phyloP scores from a whole-genome alignment of 1,140 invertebrate species.

The Drosophila tsacasi region DNA sequence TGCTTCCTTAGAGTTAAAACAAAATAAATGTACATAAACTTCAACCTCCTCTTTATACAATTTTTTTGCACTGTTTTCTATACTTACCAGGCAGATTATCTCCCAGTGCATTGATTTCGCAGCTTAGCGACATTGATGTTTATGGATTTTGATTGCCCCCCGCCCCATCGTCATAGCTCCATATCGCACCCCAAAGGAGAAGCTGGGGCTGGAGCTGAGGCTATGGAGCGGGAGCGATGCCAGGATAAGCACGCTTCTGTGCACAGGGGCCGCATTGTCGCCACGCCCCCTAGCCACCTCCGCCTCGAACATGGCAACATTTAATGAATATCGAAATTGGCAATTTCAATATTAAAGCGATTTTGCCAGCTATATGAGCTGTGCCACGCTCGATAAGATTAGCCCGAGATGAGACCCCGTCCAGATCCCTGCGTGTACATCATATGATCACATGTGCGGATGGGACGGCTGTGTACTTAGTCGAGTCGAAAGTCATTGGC shows the following conservation, averaged over 20 bases:
- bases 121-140: slow-evolving; percentile 79
- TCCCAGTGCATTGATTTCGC: slow-evolving; percentile 56
- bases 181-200: slow-evolving; percentile 9
- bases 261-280: slow-evolving; percentile 49
- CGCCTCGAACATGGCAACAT: slow-evolving; percentile 48
- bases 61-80: neutral
- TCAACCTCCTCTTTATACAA: neutral
- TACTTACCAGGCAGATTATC: neutral
- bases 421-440: slow-evolving; percentile 27
- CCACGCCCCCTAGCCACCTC: neutral
- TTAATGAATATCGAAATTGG: slow-evolving; percentile 82
- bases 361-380: slow-evolving; percentile 77
- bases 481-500: slow-evolving; percentile 77
- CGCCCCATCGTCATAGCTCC: slow-evolving; percentile 1
- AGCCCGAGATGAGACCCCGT: slow-evolving; percentile 63
- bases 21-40: neutral
- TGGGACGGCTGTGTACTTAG: slow-evolving; percentile 35
- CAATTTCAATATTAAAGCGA: slow-evolving; percentile 81
- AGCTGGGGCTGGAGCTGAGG: neutral
- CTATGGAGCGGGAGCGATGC: slow-evolving; percentile 52
- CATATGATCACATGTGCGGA: slow-evolving; percentile 15
- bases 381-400: slow-evolving; percentile 76
- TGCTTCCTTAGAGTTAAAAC: neutral
- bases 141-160: slow-evolving; percentile 78
- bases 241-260: slow-evolving; percentile 74